Evolutionary conservation across 2,888 invertebrate species (phyloP), one percentile per base, ranked within the genome.

Genomic region (Choreutis nemorana): DNA sequence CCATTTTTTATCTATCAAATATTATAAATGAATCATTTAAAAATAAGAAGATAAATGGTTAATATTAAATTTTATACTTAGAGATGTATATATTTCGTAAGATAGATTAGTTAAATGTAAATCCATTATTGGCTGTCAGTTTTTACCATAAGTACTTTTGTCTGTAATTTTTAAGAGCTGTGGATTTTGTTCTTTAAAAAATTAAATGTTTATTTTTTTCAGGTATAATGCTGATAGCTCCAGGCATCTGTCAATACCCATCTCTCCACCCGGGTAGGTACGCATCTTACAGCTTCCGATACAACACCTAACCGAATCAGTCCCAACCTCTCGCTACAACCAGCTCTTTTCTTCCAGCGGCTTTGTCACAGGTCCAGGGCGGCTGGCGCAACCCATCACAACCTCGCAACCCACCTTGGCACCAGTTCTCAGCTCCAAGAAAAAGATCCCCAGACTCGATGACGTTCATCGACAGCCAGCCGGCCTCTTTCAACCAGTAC

Each of bases 191-290:
- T n/a, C n/a, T n/a, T n/a, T n/a, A n/a, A n/a, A n/a, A n/a, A n/a
- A n/a, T n/a, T n/a, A n/a, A n/a, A n/a, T 5, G 31, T 37, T 29
- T 32, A 31, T 14, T 55, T 45, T 41, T 71, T 70, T 1, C 67
- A 78, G 77, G 67, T 53, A 48, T 66, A 4, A 41, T 65, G 9
- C 30, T 68, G 15, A 39, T 53, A 11, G 32, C 54, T 20, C 46
- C 48, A 29, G 46, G 51, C 41, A 45, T 41, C 61, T 59, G 72
- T 48, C 73, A 77, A 46, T 61, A 59, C 33, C 45, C 54, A 41
- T 61, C 43, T 39, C 70, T 58, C 49, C 77, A 73, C 45, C 70
- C 64, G 70, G 78, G 78, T 78, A 78, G 78, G 78, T 78, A 78
- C 52, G 78, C 78, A 78, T 78, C 78, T n/a, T n/a, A n/a, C n/a